Evolutionary conservation across 1,140 invertebrate genomes (phyloP).

Genomic region (Periplaneta americana): DNA sequence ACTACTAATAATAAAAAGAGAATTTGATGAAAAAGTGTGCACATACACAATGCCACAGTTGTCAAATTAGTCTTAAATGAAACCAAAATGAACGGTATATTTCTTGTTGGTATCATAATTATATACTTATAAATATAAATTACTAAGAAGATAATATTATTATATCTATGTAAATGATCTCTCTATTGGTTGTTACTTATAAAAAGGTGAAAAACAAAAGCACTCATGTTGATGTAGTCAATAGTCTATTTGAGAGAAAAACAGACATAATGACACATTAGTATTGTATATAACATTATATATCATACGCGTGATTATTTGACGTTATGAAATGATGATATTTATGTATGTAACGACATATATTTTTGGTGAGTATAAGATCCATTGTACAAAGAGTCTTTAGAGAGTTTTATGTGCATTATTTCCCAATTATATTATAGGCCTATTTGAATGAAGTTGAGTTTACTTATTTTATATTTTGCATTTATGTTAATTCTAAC

Average conservation of each 20-base stretch:
- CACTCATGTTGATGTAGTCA: not conserved
- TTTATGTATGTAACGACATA: constrained; percentile 20
- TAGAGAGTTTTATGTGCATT: constrained; percentile 7
- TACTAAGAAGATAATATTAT: not conserved
- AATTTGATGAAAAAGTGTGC: not conserved
- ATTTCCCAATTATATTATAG: constrained; percentile 1
- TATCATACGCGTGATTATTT: not conserved
- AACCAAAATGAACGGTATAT: not conserved
- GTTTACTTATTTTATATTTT: not conserved
- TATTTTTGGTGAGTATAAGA: constrained; percentile 20
- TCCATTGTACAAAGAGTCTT: constrained; percentile 11
- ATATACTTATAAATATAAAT: not conserved
- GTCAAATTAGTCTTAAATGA: not conserved
- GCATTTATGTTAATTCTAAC: not conserved
- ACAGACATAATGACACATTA: constrained; percentile 2
- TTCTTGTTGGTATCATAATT: constrained; percentile 6
- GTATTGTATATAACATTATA: constrained; percentile 14
- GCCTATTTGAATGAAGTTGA: not conserved
- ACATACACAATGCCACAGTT: not conserved
- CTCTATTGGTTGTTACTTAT: not conserved
- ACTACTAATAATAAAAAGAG: not conserved
- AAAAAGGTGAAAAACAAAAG: not conserved
- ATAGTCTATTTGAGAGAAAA: not conserved
- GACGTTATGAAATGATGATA: constrained; percentile 8
- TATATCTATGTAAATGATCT: not conserved